Percentiles rank a stretch among this genome's conserved stretches.
Evolutionary conservation across 2,888 invertebrate species (phyloP).

Genomic region (Drosophila affinis): DNA sequence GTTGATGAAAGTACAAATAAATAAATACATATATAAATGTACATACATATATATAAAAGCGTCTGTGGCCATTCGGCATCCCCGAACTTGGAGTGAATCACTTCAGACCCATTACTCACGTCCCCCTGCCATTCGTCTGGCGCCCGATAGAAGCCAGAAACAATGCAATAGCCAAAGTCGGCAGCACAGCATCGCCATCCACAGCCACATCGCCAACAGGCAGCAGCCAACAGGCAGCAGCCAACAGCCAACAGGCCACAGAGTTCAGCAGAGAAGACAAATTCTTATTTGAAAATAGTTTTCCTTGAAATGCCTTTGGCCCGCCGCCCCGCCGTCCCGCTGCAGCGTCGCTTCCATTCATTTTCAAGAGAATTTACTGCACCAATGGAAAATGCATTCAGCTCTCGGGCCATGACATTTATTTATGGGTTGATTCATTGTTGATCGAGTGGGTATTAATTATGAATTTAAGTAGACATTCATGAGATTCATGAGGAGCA

Average conservation of each 20-base stretch:
- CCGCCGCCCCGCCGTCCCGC: neutral
- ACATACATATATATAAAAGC: conserved; percentile 11
- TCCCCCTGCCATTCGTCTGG: conserved; percentile 29
- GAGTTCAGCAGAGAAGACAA: conserved; percentile 36
- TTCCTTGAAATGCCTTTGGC: conserved; percentile 51
- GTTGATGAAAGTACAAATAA: neutral
- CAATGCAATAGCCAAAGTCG: conserved; percentile 14
- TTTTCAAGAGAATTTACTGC: conserved; percentile 14
- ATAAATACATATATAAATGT: neutral
- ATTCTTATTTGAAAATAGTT: conserved; percentile 49
- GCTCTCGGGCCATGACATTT: conserved; percentile 23
- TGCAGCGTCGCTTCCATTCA: neutral
- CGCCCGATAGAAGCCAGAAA: conserved; percentile 32
- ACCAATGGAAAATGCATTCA: conserved; percentile 33
- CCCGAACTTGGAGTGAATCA: conserved; percentile 49
- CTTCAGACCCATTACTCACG: conserved; percentile 24
- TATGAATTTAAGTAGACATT: neutral
- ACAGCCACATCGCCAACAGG: neutral
- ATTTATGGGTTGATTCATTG: conserved; percentile 31
- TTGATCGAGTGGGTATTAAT: conserved; percentile 23
- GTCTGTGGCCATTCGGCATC: conserved; percentile 41
- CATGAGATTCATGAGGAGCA: neutral
- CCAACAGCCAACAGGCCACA: conserved; percentile 24
- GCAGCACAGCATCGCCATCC: neutral
- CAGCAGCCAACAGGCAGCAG: conserved; percentile 1